phyloP scores from a whole-genome alignment of 2,888 invertebrate genomes.

The Sminthurides aquaticus region DNA sequence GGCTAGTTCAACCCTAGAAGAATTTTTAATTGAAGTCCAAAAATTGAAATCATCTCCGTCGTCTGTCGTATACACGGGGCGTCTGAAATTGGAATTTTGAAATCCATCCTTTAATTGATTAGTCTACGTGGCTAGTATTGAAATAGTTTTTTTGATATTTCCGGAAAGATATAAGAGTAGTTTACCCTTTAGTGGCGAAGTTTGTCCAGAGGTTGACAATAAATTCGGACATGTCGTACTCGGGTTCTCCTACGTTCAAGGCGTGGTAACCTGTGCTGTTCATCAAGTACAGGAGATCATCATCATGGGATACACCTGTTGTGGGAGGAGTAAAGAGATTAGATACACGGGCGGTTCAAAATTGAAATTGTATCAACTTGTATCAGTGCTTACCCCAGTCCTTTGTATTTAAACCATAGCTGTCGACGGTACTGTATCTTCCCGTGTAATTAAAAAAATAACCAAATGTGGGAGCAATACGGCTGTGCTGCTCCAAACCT shows the following conservation, averaged over 20 bases:
- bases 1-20: constrained; percentile 19
- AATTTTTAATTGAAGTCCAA: constrained; percentile 25
- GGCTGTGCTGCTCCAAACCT: constrained; percentile 28
- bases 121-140: not conserved
- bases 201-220: constrained; percentile 33
- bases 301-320: constrained; percentile 10
- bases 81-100: constrained; percentile 12
- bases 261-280: constrained; percentile 31
- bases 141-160: not conserved
- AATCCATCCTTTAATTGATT: not conserved
- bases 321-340: too few species aligned
- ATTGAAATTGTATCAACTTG: not conserved
- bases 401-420: constrained; percentile 22
- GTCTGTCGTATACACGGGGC: constrained; percentile 25
- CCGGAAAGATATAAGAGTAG: not conserved
- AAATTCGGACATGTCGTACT: constrained; percentile 33
- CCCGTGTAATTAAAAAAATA: constrained; percentile 37
- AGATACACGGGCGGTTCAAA: too few species aligned
- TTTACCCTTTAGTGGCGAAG: constrained; percentile 29
- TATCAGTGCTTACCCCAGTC: constrained; percentile 26
- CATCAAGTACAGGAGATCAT: constrained; percentile 24
- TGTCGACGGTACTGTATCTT: constrained; percentile 27
- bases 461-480: constrained; percentile 30
- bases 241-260: constrained; percentile 25
- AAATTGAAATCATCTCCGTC: constrained; percentile 24